Evolutionary conservation across 2,797 vertebrate species (phyloP), one percentile per base, ranked within the genome.

Genomic region (Anomalospiza imberbis): DNA sequence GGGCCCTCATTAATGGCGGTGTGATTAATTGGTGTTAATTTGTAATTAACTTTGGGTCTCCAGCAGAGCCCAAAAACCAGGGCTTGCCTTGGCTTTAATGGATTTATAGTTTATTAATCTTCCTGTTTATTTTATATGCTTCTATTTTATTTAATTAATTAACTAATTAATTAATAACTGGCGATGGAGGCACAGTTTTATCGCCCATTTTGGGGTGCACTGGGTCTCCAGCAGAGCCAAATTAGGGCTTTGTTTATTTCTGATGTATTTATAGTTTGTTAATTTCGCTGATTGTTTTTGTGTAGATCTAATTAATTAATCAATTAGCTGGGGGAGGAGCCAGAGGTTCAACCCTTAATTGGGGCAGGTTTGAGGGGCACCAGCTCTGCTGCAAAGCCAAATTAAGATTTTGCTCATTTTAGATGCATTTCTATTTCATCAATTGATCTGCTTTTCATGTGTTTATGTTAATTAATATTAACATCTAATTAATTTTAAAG

Each of bases 221-320:
- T 7, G 34, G 34, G 34, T 34, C 42, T 57, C 51, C 36, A 7
- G 58, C 28, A 8, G 19, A 65, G 51, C 75, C n/a, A 13, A 32
- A 57, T 24, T 8, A n/a, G 36, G 4, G 2, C 19, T 1, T 20
- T 6, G 26, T 36, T 48, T 26, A 1, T 6, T 60, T 34, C 32
- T 14, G 7, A 13, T 21, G 9, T 20, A 0, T 73, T 38, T 17
- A 3, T 12, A 7, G 8, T 10, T 34, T 2, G 3, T 28, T 55
- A 2, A 9, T 45, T 51, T 20, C 21, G 11, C 9, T 66, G 67
- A 22, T 51, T 5, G 3, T 18, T 42, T 63, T 22, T 18, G 12
- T 11, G 2, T 24, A 1, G 7, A 24, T 50, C 5, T 40, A 12
- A 40, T 40, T 40, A 32, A 14, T 54, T 9, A 10, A 45, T 24